Base-by-base conservation (phyloP, 2,113 vertebrate species). In the Perca fluviatilis region DNA sequence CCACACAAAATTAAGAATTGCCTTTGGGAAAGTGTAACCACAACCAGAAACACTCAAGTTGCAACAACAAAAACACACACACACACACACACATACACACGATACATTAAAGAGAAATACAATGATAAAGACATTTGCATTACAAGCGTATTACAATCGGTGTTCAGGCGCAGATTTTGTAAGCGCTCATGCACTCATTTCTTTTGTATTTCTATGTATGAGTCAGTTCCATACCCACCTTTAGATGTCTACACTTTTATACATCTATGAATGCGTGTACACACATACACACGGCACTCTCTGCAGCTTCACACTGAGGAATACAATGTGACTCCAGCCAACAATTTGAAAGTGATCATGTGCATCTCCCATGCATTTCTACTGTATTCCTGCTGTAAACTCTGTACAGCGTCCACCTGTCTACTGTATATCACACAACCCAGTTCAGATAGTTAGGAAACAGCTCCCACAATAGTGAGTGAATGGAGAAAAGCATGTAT, bases 401-500 rank as follows among this genome's bases (percentile, higher is more conserved):
- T 73, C 4, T 64, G 46, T 6, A 15, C 67, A 60, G 50, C 56
- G 36, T 67, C 15, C 62, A 68, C 25, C 69, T 71, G 54, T 15
- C 67, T 64, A 51, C 74, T 71, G 82, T 77, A n/a, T 3, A 33
- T n/a, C 54, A 78, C 68, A 61, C 73, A 74, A 2, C 9, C 46
- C 60, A 63, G 49, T 33, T 60, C 47, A 86, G 65, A 74, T 60
- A 76, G 73, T 83, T 58, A 65, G 73, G 77, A 27, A 80, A 65
- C 61, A 65, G 77, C 54, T 40, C 56, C 58, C 21, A 74, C 65
- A 58, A 40, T 51, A 67, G 63, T 56, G 47, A 80, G 71, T 50
- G 74, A 69, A 53, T 66, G 63, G 25, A 79, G 79, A 69, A 61
- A 82, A 67, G 86, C 69, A 79, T 73, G 60, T 49, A 58, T 30